These are phyloP conservation scores for Tigriopus japonicus DNA, from an alignment of 1,140 invertebrate genomes.

Conservation along the genomic window DNA sequence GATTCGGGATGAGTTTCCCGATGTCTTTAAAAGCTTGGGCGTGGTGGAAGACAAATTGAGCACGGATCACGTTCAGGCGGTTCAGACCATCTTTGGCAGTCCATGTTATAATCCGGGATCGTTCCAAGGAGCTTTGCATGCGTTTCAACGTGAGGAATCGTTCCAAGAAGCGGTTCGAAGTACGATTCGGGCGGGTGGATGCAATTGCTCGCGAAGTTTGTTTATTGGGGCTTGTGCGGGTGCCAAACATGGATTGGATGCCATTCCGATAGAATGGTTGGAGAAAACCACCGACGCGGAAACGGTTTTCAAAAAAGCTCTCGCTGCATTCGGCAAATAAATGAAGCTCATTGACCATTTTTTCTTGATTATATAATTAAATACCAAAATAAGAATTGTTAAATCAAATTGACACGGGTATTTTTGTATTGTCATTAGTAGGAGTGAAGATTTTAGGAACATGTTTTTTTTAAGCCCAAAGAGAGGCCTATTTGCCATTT, in stretches of 20 bases:
- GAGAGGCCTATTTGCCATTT: too few relatives aligned
- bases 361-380: too few relatives aligned
- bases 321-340: neutral
- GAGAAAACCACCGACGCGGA: conserved; percentile 6
- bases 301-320: neutral
- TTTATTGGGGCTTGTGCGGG: conserved; percentile 3
- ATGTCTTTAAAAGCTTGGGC: neutral
- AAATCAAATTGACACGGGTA: too few relatives aligned
- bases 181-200: neutral
- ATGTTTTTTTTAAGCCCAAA: too few relatives aligned
- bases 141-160: neutral
- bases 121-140: neutral
- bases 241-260: neutral
- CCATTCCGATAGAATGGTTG: neutral
- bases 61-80: neutral
- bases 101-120: conserved; percentile 4
- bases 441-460: too few relatives aligned
- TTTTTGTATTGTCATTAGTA: too few relatives aligned
- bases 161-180: neutral
- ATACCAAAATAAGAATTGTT: too few relatives aligned
- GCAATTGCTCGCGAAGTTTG: neutral
- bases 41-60: neutral
- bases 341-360: too few relatives aligned
- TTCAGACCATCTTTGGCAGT: neutral
- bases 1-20: neutral